Evolutionary conservation across 2,797 vertebrate species (phyloP).

Genomic region (Sternotherus odoratus): DNA sequence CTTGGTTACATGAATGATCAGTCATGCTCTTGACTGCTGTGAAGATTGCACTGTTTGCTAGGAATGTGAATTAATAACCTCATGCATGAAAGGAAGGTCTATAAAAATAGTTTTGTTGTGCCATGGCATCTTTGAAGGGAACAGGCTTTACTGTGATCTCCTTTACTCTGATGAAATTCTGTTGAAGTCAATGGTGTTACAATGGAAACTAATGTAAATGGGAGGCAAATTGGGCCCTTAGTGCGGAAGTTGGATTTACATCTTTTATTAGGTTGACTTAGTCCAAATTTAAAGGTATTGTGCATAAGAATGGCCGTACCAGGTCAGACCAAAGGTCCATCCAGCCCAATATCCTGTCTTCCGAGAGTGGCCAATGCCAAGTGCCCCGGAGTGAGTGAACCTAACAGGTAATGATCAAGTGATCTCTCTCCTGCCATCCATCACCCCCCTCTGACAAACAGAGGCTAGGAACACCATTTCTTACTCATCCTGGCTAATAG

Average conservation of each 20-base stretch:
- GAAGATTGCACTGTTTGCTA: not conserved
- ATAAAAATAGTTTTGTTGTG: not conserved
- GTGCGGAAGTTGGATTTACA: not conserved
- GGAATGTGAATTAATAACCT: not conserved
- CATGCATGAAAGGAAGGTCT: not conserved
- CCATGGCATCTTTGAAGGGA: not conserved
- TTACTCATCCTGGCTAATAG: no score
- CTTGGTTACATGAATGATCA: not conserved
- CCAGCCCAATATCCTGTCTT: no score
- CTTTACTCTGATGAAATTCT: not conserved
- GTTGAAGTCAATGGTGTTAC: not conserved
- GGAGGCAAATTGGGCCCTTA: not conserved
- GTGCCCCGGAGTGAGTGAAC: no score
- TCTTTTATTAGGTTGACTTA: not conserved
- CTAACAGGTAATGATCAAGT: no score
- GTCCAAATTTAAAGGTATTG: not conserved
- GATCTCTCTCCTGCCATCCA: no score
- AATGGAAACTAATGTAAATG: not conserved
- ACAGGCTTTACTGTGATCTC: not conserved
- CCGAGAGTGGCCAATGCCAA: no score
- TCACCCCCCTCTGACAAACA: no score
- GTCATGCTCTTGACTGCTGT: not conserved
- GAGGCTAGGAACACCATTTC: no score
- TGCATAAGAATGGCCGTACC: not conserved
- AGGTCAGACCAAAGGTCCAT: no score